Evolutionary conservation across 2,888 invertebrate genomes (phyloP), one percentile per base, ranked within the genome.

Genomic region (Hypselothyrea guttata): DNA sequence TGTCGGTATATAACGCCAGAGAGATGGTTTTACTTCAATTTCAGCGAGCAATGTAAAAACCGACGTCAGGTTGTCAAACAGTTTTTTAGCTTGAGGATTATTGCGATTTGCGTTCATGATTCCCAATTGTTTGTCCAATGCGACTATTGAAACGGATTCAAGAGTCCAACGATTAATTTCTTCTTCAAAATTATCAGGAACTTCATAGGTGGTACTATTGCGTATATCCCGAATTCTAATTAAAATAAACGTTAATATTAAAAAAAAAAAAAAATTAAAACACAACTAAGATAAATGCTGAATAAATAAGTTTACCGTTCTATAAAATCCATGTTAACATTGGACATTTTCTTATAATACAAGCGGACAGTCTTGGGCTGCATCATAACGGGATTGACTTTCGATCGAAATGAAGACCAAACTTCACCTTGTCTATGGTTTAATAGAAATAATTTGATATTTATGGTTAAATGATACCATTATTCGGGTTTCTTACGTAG

Each of bases 321-420:
- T 5, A 79, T 44, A 48, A 86, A 82, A 18, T 85, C 78, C 11
- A 51, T 82, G 22, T 91, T 90, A 28, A 92, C 91, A 54, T 90
- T 89, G 37, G 91, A 90, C 51, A 92, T 88, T 3, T 86, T 88
- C 9, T 90, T 88, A 7, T 90, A 86, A 44, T 92, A 92, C 1
- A 91, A 75, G 75, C 91, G 91, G 0, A 91, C 89, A 31, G 91
- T 82, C 76, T 92, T 92, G 0, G 93, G 92, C 70, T 92, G 91
- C 87, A 94, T 88, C 88, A 94, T 89, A 22, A 92, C 91, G 58
- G 92, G 93, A 84, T 94, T 93, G 0, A 93, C 93, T 62, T 91
- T 92, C 0, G 91, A 91, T 12, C 94, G 90, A 52, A 93, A 91
- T 47, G 92, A 90, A 30, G 92, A 91, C 94, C 94, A 94, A 64